These are phyloP conservation scores for Sabatieria punctata DNA, from an alignment of 2,888 invertebrate genomes.

Conservation along the genomic window DNA sequence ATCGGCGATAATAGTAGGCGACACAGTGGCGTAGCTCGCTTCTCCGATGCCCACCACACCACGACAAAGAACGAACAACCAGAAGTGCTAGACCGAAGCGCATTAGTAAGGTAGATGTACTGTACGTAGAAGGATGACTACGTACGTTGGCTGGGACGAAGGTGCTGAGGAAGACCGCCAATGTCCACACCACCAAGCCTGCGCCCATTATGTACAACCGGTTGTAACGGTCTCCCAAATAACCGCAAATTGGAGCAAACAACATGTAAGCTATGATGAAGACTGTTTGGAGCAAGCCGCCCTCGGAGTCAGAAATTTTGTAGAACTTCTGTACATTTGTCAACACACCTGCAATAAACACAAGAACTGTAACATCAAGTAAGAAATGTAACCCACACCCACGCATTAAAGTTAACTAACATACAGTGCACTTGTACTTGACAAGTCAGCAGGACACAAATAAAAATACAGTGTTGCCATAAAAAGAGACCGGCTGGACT, in stretches of 20 bases:
- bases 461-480: too few relatives aligned
- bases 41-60: conserved; percentile 89
- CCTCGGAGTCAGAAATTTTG: conserved; percentile 53
- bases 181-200: conserved; percentile 85
- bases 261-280: conserved; percentile 95
- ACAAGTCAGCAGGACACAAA: too few relatives aligned
- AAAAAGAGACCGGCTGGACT: too few relatives aligned
- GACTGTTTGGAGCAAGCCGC: conserved; percentile 75
- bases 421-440: too few relatives aligned
- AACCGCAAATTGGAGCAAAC: conserved; percentile 91
- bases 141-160: conserved; percentile 52
- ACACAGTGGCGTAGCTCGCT: conserved; percentile 96
- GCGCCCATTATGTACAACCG: conserved; percentile 71
- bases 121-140: too few relatives aligned
- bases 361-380: too few relatives aligned
- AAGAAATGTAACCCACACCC: too few relatives aligned
- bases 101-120: too few relatives aligned
- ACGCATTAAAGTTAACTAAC: too few relatives aligned
- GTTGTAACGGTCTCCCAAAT: conserved; percentile 85
- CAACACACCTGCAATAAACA: conserved; percentile 61
- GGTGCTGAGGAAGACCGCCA: conserved; percentile 80
- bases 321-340: conserved; percentile 57
- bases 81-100: conserved; percentile 50
- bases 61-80: conserved; percentile 63
- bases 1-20: conserved; percentile 93